Evolutionary conservation across 2,888 invertebrate species (phyloP).

Genomic region (Acholoe squamosa): DNA sequence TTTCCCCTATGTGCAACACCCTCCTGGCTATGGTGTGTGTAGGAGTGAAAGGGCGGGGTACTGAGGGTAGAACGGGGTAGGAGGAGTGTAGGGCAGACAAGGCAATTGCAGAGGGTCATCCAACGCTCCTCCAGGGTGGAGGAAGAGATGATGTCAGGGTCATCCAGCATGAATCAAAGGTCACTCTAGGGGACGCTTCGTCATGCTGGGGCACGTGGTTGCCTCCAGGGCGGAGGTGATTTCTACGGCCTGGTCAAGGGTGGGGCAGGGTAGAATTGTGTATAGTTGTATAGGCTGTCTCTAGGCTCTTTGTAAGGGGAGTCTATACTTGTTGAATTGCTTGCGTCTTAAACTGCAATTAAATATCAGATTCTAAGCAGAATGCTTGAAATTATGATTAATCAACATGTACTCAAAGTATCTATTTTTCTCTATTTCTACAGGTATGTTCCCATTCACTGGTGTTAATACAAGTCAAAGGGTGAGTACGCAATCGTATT

Average conservation of each 20-base stretch:
- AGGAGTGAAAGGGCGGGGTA: not conserved
- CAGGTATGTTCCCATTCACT: too few relatives aligned
- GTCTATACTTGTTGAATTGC: too few relatives aligned
- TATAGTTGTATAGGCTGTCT: not conserved
- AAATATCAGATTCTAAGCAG: too few relatives aligned
- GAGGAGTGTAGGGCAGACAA: not conserved
- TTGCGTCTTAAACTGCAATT: too few relatives aligned
- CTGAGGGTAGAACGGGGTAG: not conserved
- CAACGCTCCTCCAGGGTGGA: not conserved
- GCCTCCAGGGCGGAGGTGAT: constrained; percentile 17
- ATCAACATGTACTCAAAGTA: too few relatives aligned
- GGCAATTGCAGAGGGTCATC: constrained; percentile 34
- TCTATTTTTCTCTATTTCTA: too few relatives aligned
- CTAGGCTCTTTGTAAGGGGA: too few relatives aligned
- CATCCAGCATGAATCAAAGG: constrained; percentile 44
- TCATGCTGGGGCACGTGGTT: not conserved
- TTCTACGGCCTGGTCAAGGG: not conserved
- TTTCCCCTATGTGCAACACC: too few relatives aligned
- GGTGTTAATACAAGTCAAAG: too few relatives aligned
- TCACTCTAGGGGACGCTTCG: constrained; percentile 16
- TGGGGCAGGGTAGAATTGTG: not conserved
- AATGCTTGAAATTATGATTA: too few relatives aligned
- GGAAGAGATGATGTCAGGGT: constrained; percentile 15
- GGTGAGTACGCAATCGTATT: too few relatives aligned
- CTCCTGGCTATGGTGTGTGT: too few relatives aligned